Percentiles rank a stretch among this genome's conserved stretches.
Conservation (phyloP, 2,113 vertebrate species). For the Neotragus pygmaeus region DNA sequence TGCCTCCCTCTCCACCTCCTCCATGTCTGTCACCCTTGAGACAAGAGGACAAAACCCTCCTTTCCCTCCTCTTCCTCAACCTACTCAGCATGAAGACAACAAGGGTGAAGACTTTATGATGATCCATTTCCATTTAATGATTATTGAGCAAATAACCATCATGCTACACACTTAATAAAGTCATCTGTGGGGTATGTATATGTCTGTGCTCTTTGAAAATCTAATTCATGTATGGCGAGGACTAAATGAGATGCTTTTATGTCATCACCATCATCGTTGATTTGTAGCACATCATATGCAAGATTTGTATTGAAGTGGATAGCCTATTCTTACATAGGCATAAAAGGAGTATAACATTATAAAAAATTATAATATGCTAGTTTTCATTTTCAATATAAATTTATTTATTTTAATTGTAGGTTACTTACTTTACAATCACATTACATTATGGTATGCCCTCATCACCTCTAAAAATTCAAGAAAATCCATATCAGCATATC, state of each 20-base stretch:
- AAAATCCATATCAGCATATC: background rate
- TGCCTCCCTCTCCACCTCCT: background rate
- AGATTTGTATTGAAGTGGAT: background rate
- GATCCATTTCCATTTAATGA: background rate
- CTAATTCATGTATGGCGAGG: background rate
- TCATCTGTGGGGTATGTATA: background rate
- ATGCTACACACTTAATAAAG: background rate
- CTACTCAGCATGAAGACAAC: background rate
- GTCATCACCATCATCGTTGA: background rate
- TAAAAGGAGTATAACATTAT: background rate
- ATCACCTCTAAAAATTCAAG: background rate
- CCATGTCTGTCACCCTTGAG: background rate
- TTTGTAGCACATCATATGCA: background rate
- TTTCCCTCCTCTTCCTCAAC: background rate
- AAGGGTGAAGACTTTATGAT: background rate
- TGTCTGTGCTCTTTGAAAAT: background rate
- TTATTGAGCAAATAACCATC: background rate
- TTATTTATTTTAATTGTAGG: too few relatives aligned
- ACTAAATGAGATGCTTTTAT: background rate
- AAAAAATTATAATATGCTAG: background rate
- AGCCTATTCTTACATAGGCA: background rate
- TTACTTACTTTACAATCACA: too few relatives aligned
- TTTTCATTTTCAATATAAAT: background rate
- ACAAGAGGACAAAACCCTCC: too few relatives aligned
- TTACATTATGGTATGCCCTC: background rate